These are phyloP conservation scores for Octonoba sinensis DNA, from an alignment of 2,888 invertebrate species.

Conservation along the genomic window DNA sequence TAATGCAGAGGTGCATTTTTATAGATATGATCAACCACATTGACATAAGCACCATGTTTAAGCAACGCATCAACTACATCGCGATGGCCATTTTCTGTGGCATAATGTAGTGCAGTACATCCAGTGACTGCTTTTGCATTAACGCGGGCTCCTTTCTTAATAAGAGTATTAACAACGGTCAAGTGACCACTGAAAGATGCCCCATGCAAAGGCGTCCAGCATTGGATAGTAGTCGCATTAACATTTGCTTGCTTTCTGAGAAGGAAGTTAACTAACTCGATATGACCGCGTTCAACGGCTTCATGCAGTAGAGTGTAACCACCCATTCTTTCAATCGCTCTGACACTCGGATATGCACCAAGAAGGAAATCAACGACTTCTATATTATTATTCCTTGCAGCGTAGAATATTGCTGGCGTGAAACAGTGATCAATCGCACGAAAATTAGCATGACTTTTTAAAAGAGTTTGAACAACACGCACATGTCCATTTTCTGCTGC, in stretches of 20 bases:
- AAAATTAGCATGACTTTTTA: background rate
- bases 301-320: slow-evolving; percentile 4
- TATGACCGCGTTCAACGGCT: slow-evolving; percentile 1
- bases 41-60: background rate
- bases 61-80: slow-evolving; percentile 76
- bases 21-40: background rate
- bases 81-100: slow-evolving; percentile 79
- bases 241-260: background rate
- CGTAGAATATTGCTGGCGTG: background rate
- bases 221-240: background rate
- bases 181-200: slow-evolving; percentile 11
- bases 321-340: background rate
- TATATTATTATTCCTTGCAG: slow-evolving; percentile 3
- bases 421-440: background rate
- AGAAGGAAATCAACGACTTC: background rate
- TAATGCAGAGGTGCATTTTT: slow-evolving; percentile 22
- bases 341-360: background rate
- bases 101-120: slow-evolving; percentile 78
- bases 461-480: slow-evolving; percentile 9
- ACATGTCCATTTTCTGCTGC: slow-evolving; percentile 23
- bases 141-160: slow-evolving; percentile 69
- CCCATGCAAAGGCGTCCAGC: slow-evolving; percentile 4
- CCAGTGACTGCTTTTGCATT: too few species aligned
- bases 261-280: background rate
- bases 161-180: slow-evolving; percentile 3